A percentile compares a stretch with the other conserved stretches of the same genome.
phyloP scores from a whole-genome alignment of 53 echinoderm and acorn worm species.

The Paelopatides confundens region DNA sequence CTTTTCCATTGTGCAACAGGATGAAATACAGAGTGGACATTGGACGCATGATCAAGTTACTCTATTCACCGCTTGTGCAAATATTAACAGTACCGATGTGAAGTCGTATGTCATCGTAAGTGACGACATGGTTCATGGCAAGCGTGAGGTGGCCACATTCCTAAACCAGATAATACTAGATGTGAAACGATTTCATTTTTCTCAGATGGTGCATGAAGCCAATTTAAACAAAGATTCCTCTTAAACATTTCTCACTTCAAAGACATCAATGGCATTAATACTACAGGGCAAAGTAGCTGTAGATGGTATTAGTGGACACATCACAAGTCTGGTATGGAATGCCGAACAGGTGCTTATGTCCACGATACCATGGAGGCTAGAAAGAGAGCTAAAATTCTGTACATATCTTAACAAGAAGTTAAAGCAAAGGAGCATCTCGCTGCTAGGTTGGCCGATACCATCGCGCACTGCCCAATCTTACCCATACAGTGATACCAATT shows the following conservation, averaged over 20 bases:
- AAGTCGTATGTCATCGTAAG: slow-evolving; percentile 52
- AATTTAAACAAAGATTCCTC: slow-evolving; percentile 50
- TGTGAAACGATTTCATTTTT: not conserved
- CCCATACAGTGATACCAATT: no score
- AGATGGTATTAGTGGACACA: slow-evolving; percentile 56
- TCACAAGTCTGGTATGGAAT: no score
- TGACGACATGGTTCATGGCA: slow-evolving; percentile 48
- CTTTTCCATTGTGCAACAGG: slow-evolving; percentile 47
- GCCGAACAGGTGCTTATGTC: no score
- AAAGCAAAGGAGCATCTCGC: no score
- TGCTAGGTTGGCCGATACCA: no score
- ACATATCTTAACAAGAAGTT: no score
- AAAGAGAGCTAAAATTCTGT: no score
- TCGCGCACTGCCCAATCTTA: no score
- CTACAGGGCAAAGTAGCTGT: no score
- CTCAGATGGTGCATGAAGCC: slow-evolving; percentile 60
- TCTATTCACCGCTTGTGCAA: slow-evolving; percentile 31
- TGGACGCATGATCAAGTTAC: slow-evolving; percentile 60
- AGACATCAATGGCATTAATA: no score
- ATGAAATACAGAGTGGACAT: slow-evolving; percentile 71
- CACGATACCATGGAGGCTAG: no score
- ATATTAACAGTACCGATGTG: no score
- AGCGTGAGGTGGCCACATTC: slow-evolving; percentile 44
- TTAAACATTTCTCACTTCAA: slow-evolving; percentile 57
- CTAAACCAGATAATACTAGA: slow-evolving; percentile 25